Base-by-base conservation (phyloP, 2,888 invertebrate genomes). In the Eupithecia vulgata region DNA sequence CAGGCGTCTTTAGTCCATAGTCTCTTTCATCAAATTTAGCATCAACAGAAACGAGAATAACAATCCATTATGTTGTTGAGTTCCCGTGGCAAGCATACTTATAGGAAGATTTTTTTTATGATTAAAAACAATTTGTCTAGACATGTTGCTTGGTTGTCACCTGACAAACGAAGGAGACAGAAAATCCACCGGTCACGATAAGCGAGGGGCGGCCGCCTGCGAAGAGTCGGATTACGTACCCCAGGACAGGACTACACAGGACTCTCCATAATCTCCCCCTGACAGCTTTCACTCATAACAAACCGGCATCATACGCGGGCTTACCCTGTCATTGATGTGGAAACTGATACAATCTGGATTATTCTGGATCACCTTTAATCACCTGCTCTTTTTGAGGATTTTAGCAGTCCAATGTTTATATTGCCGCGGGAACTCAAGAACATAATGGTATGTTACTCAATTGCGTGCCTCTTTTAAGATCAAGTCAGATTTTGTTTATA, bases 281-380 rank as follows among this genome's bases (percentile, higher is more conserved):
- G 88, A 86, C 90, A 90, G 87, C 85, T 82, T 87, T 90, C 87
- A 88, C 87, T 90, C 87, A 86, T 80, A 81, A 79, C 78, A n/a
- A 81, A 83, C 85, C 86, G 80, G 80, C 83, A 83, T 85, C 81
- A 85, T 79, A 82, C 80, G 81, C 74, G 78, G 84, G 88, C 89
- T 91, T 90, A 90, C 80, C 76, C 81, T 83, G 86, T 88, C 89
- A 87, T 87, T 90, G 87, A 86, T 89, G 90, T 88, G 88, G 83
- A 89, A 90, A 89, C 83, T 84, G 90, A 90, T 89, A 88, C 82
- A 82, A 83, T 82, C 83, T 78, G 82, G 83, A 81, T 80, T 78
- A 83, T 78, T 82, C 83, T 78, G 82, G 83, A 81, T 80, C 78
- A 83, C 78, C 81, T 82, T 80, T 83, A 87, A 87, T 89, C 89